Conservation (phyloP, 2,113 vertebrate genomes). For the Pedionomus torquatus region DNA sequence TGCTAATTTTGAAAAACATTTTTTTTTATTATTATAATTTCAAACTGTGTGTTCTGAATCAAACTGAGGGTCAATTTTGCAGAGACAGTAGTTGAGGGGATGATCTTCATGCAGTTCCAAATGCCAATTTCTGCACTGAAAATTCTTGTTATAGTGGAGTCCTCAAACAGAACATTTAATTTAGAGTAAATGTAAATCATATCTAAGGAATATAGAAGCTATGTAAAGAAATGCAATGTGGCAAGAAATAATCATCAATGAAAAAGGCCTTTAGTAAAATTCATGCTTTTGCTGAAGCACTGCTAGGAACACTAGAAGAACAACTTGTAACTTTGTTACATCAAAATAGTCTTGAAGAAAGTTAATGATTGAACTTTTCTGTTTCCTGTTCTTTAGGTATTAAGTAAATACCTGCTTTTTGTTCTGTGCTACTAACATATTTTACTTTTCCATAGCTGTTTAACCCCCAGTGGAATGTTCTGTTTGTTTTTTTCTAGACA, state of each 20-base stretch:
- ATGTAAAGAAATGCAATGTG: accelerated
- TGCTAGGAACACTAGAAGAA: not conserved
- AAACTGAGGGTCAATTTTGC: not conserved
- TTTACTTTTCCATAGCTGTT: not conserved
- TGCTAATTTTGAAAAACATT: not conserved
- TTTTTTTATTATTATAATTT: not conserved
- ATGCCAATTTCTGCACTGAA: not conserved
- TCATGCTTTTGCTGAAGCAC: not conserved
- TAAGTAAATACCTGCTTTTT: not conserved
- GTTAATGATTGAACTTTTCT: not conserved
- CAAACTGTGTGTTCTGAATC: not conserved
- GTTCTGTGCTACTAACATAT: not conserved
- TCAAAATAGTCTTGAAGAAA: not conserved
- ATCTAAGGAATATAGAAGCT: not conserved
- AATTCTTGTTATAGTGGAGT: not conserved
- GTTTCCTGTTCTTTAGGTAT: not conserved
- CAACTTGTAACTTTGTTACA: not conserved
- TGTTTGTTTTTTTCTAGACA: not conserved
- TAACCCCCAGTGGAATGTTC: not conserved
- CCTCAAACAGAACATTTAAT: not conserved
- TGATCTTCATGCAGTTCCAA: not conserved
- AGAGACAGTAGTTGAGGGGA: not conserved
- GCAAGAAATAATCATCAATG: not conserved
- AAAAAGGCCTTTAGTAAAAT: not conserved
- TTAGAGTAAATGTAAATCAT: not conserved